A percentile compares a stretch with the other conserved stretches of the same genome.
Evolutionary conservation across 2,113 vertebrate genomes (phyloP).

Genomic region (Ctenomys sociabilis): DNA sequence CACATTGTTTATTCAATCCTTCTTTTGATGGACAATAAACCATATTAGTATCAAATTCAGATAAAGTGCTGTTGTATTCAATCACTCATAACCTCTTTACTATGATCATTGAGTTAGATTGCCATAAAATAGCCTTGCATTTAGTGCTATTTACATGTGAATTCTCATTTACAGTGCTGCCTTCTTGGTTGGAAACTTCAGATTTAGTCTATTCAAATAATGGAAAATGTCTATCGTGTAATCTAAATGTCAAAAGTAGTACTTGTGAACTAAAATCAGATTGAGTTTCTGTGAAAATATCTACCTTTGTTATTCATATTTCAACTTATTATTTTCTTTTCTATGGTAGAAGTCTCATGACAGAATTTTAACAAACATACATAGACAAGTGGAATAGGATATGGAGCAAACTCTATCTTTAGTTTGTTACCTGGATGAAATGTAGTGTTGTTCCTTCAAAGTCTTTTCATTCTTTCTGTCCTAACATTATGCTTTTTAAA

Average conservation of each 20-base stretch:
- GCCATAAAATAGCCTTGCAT: background rate
- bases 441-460: background rate
- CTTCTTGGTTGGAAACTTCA: background rate
- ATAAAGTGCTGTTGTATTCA: background rate
- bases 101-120: background rate
- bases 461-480: background rate
- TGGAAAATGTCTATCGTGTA: background rate
- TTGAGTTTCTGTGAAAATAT: slow-evolving; percentile 13
- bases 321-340: background rate
- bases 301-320: background rate
- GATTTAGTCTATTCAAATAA: slow-evolving; percentile 16
- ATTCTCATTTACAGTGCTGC: background rate
- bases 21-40: background rate
- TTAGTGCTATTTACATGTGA: background rate
- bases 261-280: background rate
- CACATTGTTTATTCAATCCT: background rate
- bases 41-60: background rate
- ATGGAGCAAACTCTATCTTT: background rate
- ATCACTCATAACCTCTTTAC: background rate
- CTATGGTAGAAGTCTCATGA: background rate
- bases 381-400: background rate
- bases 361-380: background rate
- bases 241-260: background rate
- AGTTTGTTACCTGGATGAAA: background rate
- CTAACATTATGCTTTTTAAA: background rate